Base-by-base conservation (phyloP, 2,888 invertebrate genomes). In the Chrysolina americana region DNA sequence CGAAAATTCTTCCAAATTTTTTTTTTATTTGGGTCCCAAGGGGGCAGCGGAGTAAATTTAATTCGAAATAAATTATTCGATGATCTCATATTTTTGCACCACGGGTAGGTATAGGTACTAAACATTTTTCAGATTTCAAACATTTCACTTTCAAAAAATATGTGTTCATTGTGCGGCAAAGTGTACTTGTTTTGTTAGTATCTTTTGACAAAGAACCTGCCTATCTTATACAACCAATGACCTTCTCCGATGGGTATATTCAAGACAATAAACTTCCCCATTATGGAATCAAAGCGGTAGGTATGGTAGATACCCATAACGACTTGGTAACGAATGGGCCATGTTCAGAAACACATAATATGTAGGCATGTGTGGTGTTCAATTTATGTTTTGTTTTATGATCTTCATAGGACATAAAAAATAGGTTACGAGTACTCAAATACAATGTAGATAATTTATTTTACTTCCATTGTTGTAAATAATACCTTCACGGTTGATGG, bases 351-450 rank as follows among this genome's bases (percentile, higher is more conserved):
- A 63, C 48, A 44, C 65, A 74, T 70, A 70, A 74, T 77, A 76
- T 77, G 68, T 56, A 41, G 56, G 77, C 78, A 80, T 82, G 81
- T 80, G 82, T 81, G 82, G 81, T 77, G 79, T 79, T 78, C 81
- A 77, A 82, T 82, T 83, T 82, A 83, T 82, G 82, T 79, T 76
- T 78, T 78, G 77, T 81, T 82, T 83, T 83, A 83, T 80, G 83
- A 79, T 74, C 76, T 79, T 81, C 77, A 82, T 81, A 81, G 77
- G 82, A 78, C 83, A 81, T 82, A 81, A 83, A 84, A 84, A 81
- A 81, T 81, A 80, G 81, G 82, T 84, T 84, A 84, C 81, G 80
- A 81, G 81, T 81, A 79, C 79, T 81, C 72, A 77, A 76, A 79
- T 83, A 84, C 84, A 82, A 79, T 83, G 83, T 83, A 81, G 81